Evolutionary conservation across 2,113 vertebrate genomes (phyloP).

Genomic region (Sinocyclocheilus anophthalmus): DNA sequence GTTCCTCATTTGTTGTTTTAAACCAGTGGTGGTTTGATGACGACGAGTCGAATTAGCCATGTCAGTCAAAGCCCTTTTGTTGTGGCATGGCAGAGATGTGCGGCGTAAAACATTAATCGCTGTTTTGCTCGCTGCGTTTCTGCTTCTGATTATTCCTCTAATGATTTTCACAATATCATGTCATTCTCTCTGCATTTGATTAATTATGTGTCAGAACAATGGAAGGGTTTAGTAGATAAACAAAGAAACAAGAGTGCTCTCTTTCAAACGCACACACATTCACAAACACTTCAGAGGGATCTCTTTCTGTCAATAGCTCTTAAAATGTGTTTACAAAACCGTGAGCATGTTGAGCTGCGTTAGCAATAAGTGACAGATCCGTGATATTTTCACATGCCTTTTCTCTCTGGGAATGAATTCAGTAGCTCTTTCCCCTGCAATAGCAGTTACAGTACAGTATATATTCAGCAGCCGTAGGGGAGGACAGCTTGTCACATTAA

Average conservation of each 20-base stretch:
- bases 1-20: constrained; percentile 2
- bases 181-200: constrained; percentile 67
- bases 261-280: constrained; percentile 23
- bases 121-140: constrained; percentile 4
- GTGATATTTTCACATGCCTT: not conserved
- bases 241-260: constrained; percentile 54
- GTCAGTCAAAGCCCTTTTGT: constrained; percentile 71
- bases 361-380: not conserved
- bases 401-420: not conserved
- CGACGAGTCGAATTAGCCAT: constrained; percentile 67
- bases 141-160: constrained; percentile 64
- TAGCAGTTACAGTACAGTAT: not conserved
- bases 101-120: constrained; percentile 57
- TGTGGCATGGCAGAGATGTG: constrained; percentile 59
- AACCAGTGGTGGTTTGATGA: constrained; percentile 25
- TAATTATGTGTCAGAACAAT: constrained; percentile 76
- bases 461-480: not conserved
- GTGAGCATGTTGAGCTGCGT: not conserved
- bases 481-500: constrained; percentile 16
- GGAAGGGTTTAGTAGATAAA: constrained; percentile 74
- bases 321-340: constrained; percentile 22
- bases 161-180: constrained; percentile 69
- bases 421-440: not conserved
- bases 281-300: constrained; percentile 31
- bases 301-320: constrained; percentile 23